phyloP scores from a whole-genome alignment of 1,140 invertebrate genomes.

The Leptoteleia sp. region DNA sequence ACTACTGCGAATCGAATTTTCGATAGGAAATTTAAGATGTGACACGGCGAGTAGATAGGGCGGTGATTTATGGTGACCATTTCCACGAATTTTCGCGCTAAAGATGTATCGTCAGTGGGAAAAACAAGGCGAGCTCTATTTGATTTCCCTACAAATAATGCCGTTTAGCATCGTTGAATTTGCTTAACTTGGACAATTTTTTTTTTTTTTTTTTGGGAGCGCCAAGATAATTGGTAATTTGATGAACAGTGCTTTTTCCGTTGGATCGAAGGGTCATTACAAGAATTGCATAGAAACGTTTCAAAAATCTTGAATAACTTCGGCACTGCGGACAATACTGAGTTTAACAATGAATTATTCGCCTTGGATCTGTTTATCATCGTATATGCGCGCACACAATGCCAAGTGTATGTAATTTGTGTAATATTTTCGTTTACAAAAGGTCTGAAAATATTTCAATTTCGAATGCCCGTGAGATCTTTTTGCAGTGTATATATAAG shows the following conservation, averaged over 20 bases:
- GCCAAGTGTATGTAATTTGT: slow-evolving; percentile 32
- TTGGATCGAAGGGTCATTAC: too few species aligned
- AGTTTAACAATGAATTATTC: slow-evolving; percentile 4
- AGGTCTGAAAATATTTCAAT: slow-evolving; percentile 55
- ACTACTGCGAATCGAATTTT: slow-evolving; percentile 35
- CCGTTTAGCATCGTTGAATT: too few species aligned
- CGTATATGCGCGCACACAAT: slow-evolving; percentile 13
- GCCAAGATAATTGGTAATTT: too few species aligned
- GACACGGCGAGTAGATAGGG: not conserved
- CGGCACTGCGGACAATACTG: not conserved
- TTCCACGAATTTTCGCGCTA: not conserved
- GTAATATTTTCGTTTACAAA: slow-evolving; percentile 48
- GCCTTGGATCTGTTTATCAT: slow-evolving; percentile 26
- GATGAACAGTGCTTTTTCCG: too few species aligned
- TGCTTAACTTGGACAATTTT: too few species aligned
- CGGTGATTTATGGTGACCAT: slow-evolving; percentile 19
- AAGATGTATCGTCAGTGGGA: not conserved
- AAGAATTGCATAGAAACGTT: not conserved
- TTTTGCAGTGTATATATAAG: slow-evolving; percentile 29
- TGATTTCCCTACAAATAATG: too few species aligned
- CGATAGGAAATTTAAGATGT: slow-evolving; percentile 19
- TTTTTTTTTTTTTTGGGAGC: too few species aligned
- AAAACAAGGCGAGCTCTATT: too few species aligned
- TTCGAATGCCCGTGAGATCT: slow-evolving; percentile 52
- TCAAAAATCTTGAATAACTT: slow-evolving; percentile 2